Evolutionary conservation across 2,888 invertebrate genomes (phyloP).

Genomic region (Andrena haemorrhoa): DNA sequence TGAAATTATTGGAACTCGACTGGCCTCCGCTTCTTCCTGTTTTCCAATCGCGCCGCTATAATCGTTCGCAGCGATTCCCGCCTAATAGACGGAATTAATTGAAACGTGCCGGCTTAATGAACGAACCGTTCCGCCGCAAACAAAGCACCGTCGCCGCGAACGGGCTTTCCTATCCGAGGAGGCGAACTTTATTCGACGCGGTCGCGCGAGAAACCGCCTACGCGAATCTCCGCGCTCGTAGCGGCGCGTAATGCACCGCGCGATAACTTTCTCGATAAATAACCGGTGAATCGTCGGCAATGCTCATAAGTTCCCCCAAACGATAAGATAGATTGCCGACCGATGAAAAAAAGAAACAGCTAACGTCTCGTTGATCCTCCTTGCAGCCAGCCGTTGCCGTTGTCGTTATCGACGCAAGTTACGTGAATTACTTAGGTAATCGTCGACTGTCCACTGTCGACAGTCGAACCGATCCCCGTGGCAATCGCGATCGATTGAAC

Average conservation of each 20-base stretch:
- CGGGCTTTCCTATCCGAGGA: not conserved
- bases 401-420: not conserved
- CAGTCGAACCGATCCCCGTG: not conserved
- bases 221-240: not conserved
- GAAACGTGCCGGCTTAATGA: slow-evolving; percentile 57
- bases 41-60: slow-evolving; percentile 14
- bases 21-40: slow-evolving; percentile 36
- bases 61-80: slow-evolving; percentile 50
- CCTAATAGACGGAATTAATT: slow-evolving; percentile 63
- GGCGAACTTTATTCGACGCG: slow-evolving; percentile 8
- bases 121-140: slow-evolving; percentile 30
- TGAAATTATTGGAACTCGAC: slow-evolving; percentile 61
- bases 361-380: not conserved
- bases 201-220: slow-evolving; percentile 6
- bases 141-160: not conserved
- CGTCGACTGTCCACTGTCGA: not conserved
- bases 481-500: slow-evolving; percentile 10
- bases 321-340: slow-evolving; percentile 12
- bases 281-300: not conserved
- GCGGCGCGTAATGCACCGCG: not conserved
- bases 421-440: not conserved
- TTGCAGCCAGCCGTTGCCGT: not conserved
- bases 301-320: slow-evolving; percentile 6
- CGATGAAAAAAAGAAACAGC: not conserved
- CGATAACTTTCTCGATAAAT: slow-evolving; percentile 8